Evolutionary conservation across 1,140 invertebrate genomes (phyloP).

Genomic region (Drosophila malerkotliana): DNA sequence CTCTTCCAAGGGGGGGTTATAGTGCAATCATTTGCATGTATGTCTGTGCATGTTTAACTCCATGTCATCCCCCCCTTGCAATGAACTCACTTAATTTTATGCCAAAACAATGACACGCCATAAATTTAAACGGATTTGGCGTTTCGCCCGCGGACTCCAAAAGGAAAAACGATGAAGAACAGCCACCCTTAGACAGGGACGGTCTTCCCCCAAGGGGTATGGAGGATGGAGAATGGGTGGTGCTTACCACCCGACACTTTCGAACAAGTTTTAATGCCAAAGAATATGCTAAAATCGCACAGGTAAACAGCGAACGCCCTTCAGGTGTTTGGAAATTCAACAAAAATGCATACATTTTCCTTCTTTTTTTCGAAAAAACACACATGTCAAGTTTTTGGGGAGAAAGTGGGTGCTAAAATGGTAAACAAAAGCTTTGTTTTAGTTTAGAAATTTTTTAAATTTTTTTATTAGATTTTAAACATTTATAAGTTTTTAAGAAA

Average conservation of each 20-base stretch:
- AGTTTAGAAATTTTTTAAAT: too few relatives aligned
- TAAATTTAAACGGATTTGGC: constrained; percentile 81
- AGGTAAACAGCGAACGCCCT: constrained; percentile 5
- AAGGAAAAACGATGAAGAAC: constrained; percentile 10
- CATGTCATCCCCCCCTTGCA: constrained; percentile 26
- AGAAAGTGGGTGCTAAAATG: too few relatives aligned
- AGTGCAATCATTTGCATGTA: constrained; percentile 77
- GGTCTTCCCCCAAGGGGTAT: not conserved
- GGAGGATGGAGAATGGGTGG: not conserved
- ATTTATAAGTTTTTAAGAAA: too few relatives aligned
- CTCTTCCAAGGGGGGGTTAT: not conserved
- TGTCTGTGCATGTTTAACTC: constrained; percentile 74
- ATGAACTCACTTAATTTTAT: constrained; percentile 80
- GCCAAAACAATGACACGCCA: constrained; percentile 81
- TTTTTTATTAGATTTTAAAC: too few relatives aligned
- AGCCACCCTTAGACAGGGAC: constrained; percentile 38
- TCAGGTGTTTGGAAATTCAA: not conserved
- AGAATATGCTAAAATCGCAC: constrained; percentile 30
- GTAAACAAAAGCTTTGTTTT: too few relatives aligned
- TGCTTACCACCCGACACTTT: constrained; percentile 17
- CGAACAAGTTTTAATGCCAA: constrained; percentile 25
- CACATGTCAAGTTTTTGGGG: not conserved
- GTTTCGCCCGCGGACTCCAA: constrained; percentile 57
- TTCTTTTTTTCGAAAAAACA: not conserved
- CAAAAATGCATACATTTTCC: not conserved